Evolutionary conservation across 2,888 invertebrate species (phyloP).

Genomic region (Chorisops tibialis): DNA sequence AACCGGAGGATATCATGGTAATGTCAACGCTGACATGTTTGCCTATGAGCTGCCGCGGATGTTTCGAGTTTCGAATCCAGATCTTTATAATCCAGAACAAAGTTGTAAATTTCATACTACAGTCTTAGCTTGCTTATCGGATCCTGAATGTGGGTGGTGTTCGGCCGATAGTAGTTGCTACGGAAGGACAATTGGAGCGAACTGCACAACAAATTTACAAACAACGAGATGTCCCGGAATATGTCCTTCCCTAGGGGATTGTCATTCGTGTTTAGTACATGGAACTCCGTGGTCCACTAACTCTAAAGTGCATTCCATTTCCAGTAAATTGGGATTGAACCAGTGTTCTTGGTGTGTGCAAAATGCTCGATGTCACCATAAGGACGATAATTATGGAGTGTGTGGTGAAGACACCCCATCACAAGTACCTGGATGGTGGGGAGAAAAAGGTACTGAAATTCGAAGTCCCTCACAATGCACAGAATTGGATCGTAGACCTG

Average conservation of each 20-base stretch:
- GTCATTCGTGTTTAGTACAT: constrained; percentile 85
- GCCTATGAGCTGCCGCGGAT: constrained; percentile 84
- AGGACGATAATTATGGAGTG: constrained; percentile 71
- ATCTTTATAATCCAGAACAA: constrained; percentile 67
- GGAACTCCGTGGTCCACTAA: constrained; percentile 49
- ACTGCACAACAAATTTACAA: constrained; percentile 86
- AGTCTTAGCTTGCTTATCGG: constrained; percentile 77
- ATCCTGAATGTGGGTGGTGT: constrained; percentile 95
- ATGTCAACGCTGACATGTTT: constrained; percentile 82
- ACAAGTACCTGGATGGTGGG: constrained; percentile 88
- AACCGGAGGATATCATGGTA: constrained; percentile 88
- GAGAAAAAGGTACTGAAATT: constrained; percentile 74
- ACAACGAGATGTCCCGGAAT: constrained; percentile 85
- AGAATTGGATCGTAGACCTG: constrained; percentile 74
- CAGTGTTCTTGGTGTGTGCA: constrained; percentile 93
- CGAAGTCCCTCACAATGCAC: constrained; percentile 74
- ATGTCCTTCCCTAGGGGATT: constrained; percentile 84
- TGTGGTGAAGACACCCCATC: constrained; percentile 83
- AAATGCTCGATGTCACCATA: constrained; percentile 84
- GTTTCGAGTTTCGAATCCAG: constrained; percentile 67
- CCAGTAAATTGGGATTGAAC: constrained; percentile 71
- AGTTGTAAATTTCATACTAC: constrained; percentile 71
- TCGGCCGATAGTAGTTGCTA: constrained; percentile 78
- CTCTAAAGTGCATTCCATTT: constrained; percentile 57
- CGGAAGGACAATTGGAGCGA: constrained; percentile 79